phyloP scores from a whole-genome alignment of 2,797 vertebrate species.

The Crossoptilon crossoptilon region DNA sequence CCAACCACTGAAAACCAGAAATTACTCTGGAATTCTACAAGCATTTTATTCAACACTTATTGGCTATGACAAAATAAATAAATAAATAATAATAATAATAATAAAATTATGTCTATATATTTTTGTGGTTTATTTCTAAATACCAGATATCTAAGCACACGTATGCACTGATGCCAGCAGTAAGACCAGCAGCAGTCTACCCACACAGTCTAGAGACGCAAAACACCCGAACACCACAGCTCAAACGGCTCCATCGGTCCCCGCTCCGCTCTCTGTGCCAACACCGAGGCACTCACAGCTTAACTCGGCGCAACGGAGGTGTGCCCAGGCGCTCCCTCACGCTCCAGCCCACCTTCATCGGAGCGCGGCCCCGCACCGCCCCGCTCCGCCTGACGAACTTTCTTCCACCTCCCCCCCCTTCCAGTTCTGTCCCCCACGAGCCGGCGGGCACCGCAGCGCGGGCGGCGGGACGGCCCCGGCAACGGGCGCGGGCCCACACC shows the following conservation, averaged over 20 bases:
- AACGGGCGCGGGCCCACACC: conserved; percentile 71
- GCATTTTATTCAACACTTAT: not conserved
- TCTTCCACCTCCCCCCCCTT: not conserved
- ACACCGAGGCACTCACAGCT: not conserved
- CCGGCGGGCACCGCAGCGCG: not conserved
- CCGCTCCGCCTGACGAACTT: not conserved
- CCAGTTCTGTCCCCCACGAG: not conserved
- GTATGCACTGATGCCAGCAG: accelerated
- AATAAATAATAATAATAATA: not conserved
- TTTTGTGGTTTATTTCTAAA: not conserved
- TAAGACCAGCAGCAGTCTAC: accelerated
- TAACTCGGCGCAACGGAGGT: not conserved
- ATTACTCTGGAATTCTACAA: not conserved
- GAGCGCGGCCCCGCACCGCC: not conserved
- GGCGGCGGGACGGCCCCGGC: not conserved
- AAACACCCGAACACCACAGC: accelerated
- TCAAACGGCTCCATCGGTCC: too few relatives aligned
- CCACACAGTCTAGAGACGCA: not conserved
- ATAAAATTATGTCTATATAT: not conserved
- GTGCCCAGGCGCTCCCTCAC: not conserved
- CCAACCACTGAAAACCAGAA: not conserved
- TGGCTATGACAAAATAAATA: not conserved
- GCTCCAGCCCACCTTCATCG: not conserved
- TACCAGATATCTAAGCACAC: accelerated
- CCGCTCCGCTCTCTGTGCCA: not conserved